Evolutionary conservation across 2,113 vertebrate species (phyloP), one percentile per base, ranked within the genome.

Genomic region (Myocastor coypus): DNA sequence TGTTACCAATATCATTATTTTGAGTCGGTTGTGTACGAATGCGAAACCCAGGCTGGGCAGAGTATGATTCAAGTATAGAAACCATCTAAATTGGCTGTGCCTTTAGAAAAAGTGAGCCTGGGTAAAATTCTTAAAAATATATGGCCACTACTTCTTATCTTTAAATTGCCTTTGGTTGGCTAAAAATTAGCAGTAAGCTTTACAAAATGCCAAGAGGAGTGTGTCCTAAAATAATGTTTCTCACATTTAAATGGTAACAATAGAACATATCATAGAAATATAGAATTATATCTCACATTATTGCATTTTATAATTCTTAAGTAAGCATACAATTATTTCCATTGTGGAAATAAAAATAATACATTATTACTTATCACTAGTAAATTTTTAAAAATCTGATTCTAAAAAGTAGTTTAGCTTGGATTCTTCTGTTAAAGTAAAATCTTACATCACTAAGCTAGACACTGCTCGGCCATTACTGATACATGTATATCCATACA

Each of bases 1-100:
- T 86, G 37, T 83, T 87, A 90, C 61, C 69, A 78, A 61, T 81
- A 88, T 85, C 81, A 73, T 96, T 94, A 93, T 93, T 94, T 87
- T 69, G 40, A 63, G 78, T 92, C 82, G 91, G 61, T 52, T 96
- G 82, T 85, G 80, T 59, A 95, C 68, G 89, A 24, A 83, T 91
- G 34, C 93, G 77, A 95, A 96, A 95, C 40, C 86, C 59, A 88
- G 34, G 52, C 40, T 86, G 30, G 46, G 34, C 61, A 92, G 59
- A 93, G 7, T 84, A 17, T 83, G n/a, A 20, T 78, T 42, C 69
- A 93, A 71, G 85, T 71, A 89, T 3, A 96, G 57, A 96, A 89
- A 91, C 32, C 20, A 73, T 28, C 19, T 30, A 82, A 64, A 93
- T 34, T 84, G 83, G 14, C 3, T 42, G 7, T n/a, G 11, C 73